Evolutionary conservation across 2,113 vertebrate genomes (phyloP).

Genomic region (Galemys pyrenaicus): DNA sequence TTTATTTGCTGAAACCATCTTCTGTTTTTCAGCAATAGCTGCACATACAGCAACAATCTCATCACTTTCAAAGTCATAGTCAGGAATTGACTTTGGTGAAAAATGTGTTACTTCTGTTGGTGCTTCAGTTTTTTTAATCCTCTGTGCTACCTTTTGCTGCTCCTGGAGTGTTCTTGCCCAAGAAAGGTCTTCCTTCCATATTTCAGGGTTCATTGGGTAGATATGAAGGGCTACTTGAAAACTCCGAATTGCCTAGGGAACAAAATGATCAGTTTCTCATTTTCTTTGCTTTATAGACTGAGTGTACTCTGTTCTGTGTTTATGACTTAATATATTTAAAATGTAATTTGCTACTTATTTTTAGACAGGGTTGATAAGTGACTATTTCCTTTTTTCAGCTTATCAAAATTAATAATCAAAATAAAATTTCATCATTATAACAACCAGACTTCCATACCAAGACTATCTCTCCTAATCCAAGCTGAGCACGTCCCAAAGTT

Average conservation of each 20-base stretch:
- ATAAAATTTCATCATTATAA: conserved; percentile 31
- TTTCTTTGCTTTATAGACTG: conserved; percentile 37
- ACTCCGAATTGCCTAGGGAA: conserved; percentile 91
- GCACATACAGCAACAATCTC: conserved; percentile 95
- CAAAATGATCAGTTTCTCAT: not conserved
- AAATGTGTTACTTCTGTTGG: conserved; percentile 76
- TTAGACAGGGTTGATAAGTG: conserved; percentile 16
- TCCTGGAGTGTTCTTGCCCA: conserved; percentile 91
- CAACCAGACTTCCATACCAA: conserved; percentile 85
- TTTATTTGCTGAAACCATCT: conserved; percentile 85
- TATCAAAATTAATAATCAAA: conserved; percentile 6
- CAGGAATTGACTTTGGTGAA: conserved; percentile 89
- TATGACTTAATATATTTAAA: not conserved
- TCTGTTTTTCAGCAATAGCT: conserved; percentile 93
- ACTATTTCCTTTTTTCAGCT: not conserved
- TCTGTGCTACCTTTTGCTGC: conserved; percentile 84
- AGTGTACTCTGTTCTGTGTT: not conserved
- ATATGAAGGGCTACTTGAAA: conserved; percentile 95
- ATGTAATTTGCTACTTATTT: conserved; percentile 20
- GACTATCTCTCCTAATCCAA: conserved; percentile 95
- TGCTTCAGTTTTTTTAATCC: conserved; percentile 80
- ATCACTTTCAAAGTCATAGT: conserved; percentile 97
- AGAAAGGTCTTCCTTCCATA: conserved; percentile 95
- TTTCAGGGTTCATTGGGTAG: conserved; percentile 89
- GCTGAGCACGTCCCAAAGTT: conserved; percentile 95